Evolutionary conservation across 2,113 vertebrate genomes (phyloP).

Genomic region (Rutilus rutilus): DNA sequence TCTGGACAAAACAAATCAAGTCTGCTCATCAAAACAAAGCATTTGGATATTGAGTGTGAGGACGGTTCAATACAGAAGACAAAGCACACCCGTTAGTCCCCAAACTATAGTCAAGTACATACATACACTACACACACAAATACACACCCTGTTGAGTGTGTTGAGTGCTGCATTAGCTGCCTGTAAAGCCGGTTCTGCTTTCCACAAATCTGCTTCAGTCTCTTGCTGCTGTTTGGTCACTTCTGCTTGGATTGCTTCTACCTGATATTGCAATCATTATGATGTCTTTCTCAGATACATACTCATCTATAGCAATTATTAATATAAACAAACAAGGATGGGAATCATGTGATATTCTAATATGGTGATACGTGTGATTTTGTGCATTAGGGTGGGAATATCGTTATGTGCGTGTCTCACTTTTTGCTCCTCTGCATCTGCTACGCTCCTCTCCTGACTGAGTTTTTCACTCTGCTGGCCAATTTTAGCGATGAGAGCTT

Average conservation of each 20-base stretch:
- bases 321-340: not conserved
- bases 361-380: not conserved
- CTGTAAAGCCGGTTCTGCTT: slow-evolving; percentile 73
- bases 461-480: slow-evolving; percentile 76
- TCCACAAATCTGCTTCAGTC: slow-evolving; percentile 76
- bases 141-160: slow-evolving; percentile 70
- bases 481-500: slow-evolving; percentile 76
- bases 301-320: not conserved
- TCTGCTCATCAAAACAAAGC: not conserved
- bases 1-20: not conserved
- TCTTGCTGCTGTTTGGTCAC: slow-evolving; percentile 77
- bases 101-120: not conserved
- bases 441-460: slow-evolving; percentile 69
- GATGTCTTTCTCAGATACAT: not conserved
- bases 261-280: slow-evolving; percentile 59
- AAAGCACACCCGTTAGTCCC: not conserved
- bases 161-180: slow-evolving; percentile 73
- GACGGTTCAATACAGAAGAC: not conserved
- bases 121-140: not conserved
- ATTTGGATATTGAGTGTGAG: not conserved
- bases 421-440: slow-evolving; percentile 72
- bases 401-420: slow-evolving; percentile 49
- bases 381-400: not conserved
- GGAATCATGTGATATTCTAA: not conserved
- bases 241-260: slow-evolving; percentile 74